Evolutionary conservation across 2,113 vertebrate species (phyloP).

Genomic region (Oncorhynchus mykiss): DNA sequence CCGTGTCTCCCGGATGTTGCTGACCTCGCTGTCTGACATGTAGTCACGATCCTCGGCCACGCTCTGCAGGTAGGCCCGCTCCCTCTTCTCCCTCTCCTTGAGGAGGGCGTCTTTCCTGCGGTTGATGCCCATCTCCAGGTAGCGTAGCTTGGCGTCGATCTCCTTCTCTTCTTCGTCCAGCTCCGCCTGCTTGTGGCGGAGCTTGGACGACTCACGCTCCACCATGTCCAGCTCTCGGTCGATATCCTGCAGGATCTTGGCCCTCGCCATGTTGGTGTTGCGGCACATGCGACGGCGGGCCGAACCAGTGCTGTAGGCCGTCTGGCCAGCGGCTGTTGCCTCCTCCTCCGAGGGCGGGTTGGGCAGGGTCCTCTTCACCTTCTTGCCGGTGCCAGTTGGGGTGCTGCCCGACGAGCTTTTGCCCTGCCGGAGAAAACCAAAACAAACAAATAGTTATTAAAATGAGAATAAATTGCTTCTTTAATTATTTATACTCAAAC

Average conservation of each 20-base stretch:
- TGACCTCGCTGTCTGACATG: constrained; percentile 99
- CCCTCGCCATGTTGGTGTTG: constrained; percentile 94
- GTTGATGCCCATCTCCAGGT: constrained; percentile 98
- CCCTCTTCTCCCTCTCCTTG: constrained; percentile 94
- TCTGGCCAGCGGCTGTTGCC: constrained; percentile 75
- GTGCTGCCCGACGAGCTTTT: constrained; percentile 82
- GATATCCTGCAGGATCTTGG: constrained; percentile 98
- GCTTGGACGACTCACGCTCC: constrained; percentile 96
- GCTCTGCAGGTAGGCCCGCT: constrained; percentile 94
- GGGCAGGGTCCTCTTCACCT: constrained; percentile 95
- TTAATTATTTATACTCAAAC: too few species aligned
- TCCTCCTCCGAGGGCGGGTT: constrained; percentile 94
- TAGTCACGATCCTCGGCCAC: constrained; percentile 98
- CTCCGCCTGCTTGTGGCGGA: constrained; percentile 96
- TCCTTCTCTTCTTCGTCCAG: constrained; percentile 98
- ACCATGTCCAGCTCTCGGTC: constrained; percentile 95
- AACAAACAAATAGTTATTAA: not conserved
- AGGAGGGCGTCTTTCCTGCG: constrained; percentile 92
- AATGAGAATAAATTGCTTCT: not conserved
- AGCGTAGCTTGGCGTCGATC: constrained; percentile 95
- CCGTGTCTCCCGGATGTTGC: constrained; percentile 86
- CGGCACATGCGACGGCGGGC: constrained; percentile 91
- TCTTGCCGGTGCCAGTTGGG: constrained; percentile 88
- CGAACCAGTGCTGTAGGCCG: constrained; percentile 81
- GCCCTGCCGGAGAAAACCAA: constrained; percentile 64